Base-by-base conservation (phyloP, 2,113 vertebrate genomes). In the Pseudorectes ferrugineus region DNA sequence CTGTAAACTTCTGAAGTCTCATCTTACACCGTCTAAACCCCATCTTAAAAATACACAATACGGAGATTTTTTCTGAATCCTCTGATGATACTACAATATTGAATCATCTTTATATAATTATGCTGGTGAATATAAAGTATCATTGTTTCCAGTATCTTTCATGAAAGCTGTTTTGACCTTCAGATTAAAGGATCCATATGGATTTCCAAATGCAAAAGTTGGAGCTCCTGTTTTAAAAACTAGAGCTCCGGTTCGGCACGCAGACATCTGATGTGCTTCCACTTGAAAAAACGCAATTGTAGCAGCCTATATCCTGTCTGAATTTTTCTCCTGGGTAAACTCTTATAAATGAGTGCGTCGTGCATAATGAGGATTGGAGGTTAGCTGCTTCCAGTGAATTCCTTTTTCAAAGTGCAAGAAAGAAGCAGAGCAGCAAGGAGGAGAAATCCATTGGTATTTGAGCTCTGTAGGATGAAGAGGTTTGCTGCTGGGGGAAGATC, bases 401-500 rank as follows among this genome's bases (percentile, higher is more conserved):
- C 90, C 52, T 95, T 96, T 38, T 97, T 96, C 93, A 94, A 95
- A 97, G 96, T 68, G 85, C 72, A 28, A 94, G 91, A 92, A 96
- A 94, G 96, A 86, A 48, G 42, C 86, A 93, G 93, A 95, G 83
- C 94, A 88, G 89, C 93, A 96, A 96, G 93, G 87, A 96, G 86
- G 67, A 92, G 81, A 94, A 94, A 93, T 93, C 94, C 89, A 95
- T 94, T 96, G 94, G 91, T 97, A 97, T 97, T 96, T 96, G 95
- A 97, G 96, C 93, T 97, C 96, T 96, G 87, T 97, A 96, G 89
- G 95, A 95, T 96, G 96, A 97, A 66, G 78, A 97, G 96, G 96
- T 96, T 97, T 97, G 95, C 95, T 74, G 88, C 93, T 97, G 96
- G 92, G 96, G 96, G 97, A 97, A 98, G 98, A 98, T 98, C 97